Base-by-base conservation (phyloP, 1,140 invertebrate species). In the Bombus pyrosoma region DNA sequence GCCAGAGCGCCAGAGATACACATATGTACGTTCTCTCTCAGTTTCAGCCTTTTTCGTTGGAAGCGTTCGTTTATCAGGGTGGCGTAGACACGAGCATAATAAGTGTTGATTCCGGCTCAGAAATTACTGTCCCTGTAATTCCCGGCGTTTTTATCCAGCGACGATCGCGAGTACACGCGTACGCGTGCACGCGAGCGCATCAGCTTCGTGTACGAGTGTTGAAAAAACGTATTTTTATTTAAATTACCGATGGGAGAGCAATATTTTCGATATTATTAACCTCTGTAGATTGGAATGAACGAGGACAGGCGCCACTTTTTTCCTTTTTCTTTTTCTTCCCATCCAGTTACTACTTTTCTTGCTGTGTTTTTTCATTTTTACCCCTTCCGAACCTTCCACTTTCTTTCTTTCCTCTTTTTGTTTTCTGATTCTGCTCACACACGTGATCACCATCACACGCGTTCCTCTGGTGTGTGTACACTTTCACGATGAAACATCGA, bases 181-280 rank as follows among this genome's bases (percentile, higher is more conserved):
- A 34, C 64, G n/a, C n/a, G 62, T n/a, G 28, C 13, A 53, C 47
- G 47, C 18, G 47, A 62, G 12, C 28, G 10, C 22, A 8, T 37
- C 66, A 18, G n/a, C 22, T 9, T 3, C 66, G 0, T 37, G 5
- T 15, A 32, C 32, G 32, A 34, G 64, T n/a, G 66, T 37, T 8
- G 18, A 72, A 72, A 79, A 79, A 71, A 62, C 53, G 76, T 62
- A 84, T 72, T 84, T 80, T 84, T 78, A 72, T 80, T 80, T 72
- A 72, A 84, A 80, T 84, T 79, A 84, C 83, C 68, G 83, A 72
- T 78, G 53, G 66, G 76, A 79, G 66, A 79, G 76, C 83, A 79
- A 84, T 84, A 84, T 80, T 79, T 84, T 84, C 76, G 68, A 84
- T 84, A 80, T 84, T 80, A 80, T 84, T 84, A 84, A 79, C 53